Evolutionary conservation across 2,888 invertebrate species (phyloP).

Genomic region (Nasonia oneida): DNA sequence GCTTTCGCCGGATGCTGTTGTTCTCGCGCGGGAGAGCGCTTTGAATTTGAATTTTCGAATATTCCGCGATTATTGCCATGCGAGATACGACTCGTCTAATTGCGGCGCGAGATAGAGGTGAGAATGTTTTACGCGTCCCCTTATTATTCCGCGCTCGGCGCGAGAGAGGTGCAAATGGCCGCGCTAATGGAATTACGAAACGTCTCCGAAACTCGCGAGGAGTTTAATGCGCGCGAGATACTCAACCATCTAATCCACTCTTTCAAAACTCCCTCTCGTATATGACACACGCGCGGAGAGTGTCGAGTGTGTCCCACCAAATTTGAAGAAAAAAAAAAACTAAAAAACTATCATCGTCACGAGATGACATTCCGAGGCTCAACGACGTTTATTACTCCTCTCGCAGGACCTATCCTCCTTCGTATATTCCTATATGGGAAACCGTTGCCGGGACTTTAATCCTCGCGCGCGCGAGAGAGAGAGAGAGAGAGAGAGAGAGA

Average conservation of each 20-base stretch:
- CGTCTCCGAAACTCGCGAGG: too few species aligned
- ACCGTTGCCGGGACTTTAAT: background rate
- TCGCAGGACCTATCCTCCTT: too few species aligned
- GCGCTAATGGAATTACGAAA: background rate
- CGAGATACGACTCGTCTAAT: background rate
- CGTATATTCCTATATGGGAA: background rate
- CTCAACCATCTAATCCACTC: too few species aligned
- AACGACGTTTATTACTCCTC: too few species aligned
- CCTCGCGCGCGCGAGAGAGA: background rate
- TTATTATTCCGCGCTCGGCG: background rate
- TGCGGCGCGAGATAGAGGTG: background rate
- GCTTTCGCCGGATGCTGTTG: constrained; percentile 31
- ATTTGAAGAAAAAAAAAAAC: too few species aligned
- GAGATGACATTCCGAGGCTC: too few species aligned
- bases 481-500: background rate
- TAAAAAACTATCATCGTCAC: too few species aligned
- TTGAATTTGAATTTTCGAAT: background rate
- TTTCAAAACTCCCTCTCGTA: background rate
- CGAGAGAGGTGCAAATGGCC: background rate
- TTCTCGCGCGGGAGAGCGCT: background rate
- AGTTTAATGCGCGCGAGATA: too few species aligned
- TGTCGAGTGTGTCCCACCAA: too few species aligned
- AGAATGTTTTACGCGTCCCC: background rate
- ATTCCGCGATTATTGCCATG: background rate
- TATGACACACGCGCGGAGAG: too few species aligned